These are phyloP conservation scores for Dysmachus trigonus DNA, from an alignment of 2,888 invertebrate species.

Conservation along the genomic window DNA sequence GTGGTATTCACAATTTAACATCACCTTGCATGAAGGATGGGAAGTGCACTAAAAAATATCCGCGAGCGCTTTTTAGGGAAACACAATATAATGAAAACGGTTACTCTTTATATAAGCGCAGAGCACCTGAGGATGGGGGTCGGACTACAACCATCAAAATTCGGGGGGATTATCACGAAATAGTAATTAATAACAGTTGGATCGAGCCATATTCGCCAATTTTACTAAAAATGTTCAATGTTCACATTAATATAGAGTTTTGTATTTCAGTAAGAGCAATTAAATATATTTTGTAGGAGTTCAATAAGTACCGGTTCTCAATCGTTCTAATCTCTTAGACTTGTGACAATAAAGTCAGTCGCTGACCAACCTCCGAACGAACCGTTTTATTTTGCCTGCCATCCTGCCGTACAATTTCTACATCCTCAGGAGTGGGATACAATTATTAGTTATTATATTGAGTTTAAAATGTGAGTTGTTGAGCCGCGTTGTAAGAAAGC, in stretches of 20 bases:
- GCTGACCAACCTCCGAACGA: no score
- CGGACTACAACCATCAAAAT: slow-evolving; percentile 45
- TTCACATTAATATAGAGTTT: slow-evolving; percentile 61
- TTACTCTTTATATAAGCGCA: slow-evolving; percentile 54
- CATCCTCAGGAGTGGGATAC: no score
- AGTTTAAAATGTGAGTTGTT: no score
- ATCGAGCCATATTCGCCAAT: slow-evolving; percentile 58
- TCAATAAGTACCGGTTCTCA: no score
- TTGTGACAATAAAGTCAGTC: no score
- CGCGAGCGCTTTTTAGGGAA: slow-evolving; percentile 52
- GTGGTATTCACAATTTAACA: slow-evolving; percentile 54
- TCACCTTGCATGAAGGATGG: slow-evolving; percentile 60
- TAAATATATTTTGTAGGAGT: slow-evolving; percentile 56
- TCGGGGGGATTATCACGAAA: slow-evolving; percentile 4
- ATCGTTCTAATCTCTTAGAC: no score
- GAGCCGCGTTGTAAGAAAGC: no score
- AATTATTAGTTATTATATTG: no score
- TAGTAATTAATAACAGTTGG: slow-evolving; percentile 55
- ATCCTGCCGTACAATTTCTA: no score
- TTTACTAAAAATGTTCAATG: slow-evolving; percentile 51
- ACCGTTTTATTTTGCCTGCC: no score
- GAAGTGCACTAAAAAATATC: slow-evolving; percentile 56
- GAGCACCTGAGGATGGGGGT: slow-evolving; percentile 47
- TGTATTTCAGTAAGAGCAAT: slow-evolving; percentile 62
- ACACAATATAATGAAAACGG: slow-evolving; percentile 54